phyloP scores from a whole-genome alignment of 1,140 invertebrate genomes.

The Brevipalpus yothersi region DNA sequence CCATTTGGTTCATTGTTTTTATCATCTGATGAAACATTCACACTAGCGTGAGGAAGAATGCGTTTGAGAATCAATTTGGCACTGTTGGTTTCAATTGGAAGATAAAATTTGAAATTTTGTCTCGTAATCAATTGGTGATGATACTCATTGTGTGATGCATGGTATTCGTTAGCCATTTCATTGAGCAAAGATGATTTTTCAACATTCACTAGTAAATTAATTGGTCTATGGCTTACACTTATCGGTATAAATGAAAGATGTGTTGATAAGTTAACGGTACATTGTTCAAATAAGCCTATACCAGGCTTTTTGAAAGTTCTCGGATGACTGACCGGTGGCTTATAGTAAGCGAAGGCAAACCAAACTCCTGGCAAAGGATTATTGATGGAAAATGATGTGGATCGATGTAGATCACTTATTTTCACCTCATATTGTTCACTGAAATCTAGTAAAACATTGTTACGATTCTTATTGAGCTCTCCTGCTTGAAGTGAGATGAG shows the following conservation, averaged over 20 bases:
- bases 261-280: neutral
- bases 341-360: constrained; percentile 35
- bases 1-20: too few relatives aligned
- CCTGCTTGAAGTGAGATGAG: constrained; percentile 44
- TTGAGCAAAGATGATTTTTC: neutral
- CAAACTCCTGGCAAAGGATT: constrained; percentile 42
- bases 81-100: neutral
- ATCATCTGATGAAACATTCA: too few relatives aligned
- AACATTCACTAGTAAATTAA: too few relatives aligned
- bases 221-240: neutral
- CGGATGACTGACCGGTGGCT: neutral
- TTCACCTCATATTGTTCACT: constrained; percentile 7
- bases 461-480: constrained; percentile 28
- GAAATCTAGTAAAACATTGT: constrained; percentile 22
- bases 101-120: neutral
- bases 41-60: too few relatives aligned
- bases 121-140: neutral
- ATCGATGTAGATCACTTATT: constrained; percentile 6
- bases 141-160: neutral
- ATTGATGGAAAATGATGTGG: constrained; percentile 9
- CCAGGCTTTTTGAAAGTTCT: constrained; percentile 1
- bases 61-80: neutral
- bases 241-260: neutral
- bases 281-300: neutral
- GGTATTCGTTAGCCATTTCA: neutral